A percentile compares a stretch with the other conserved stretches of the same genome.
Evolutionary conservation across 2,797 vertebrate species (phyloP).

Genomic region (Rhynchotus rufescens): DNA sequence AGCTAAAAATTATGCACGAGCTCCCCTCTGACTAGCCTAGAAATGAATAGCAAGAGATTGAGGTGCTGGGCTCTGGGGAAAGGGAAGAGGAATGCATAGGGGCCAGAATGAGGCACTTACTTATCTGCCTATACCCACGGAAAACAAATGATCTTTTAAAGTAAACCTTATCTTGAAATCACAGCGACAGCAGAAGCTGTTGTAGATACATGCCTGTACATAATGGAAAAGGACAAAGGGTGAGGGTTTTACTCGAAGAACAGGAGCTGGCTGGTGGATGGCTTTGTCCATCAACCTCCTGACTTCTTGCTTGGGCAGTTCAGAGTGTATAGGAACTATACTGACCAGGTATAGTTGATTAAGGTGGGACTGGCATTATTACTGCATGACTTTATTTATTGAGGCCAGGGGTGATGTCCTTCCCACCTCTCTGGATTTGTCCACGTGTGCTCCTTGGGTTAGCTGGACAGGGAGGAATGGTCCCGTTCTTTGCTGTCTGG

Average conservation of each 20-base stretch:
- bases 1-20: slow-evolving; percentile 52
- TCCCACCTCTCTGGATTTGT: neutral
- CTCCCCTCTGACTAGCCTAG: slow-evolving; percentile 3
- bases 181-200: slow-evolving; percentile 40
- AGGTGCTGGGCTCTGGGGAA: neutral
- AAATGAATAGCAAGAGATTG: slow-evolving; percentile 46
- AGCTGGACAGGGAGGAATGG: neutral
- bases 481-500: neutral
- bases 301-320: neutral
- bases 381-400: neutral
- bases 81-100: neutral
- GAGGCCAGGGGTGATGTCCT: neutral
- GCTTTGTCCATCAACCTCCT: neutral
- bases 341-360: neutral
- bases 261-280: neutral
- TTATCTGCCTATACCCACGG: neutral
- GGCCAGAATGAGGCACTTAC: neutral
- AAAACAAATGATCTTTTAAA: slow-evolving; percentile 28
- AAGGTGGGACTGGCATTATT: neutral
- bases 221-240: slow-evolving; percentile 64
- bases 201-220: slow-evolving; percentile 40
- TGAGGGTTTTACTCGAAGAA: slow-evolving; percentile 13
- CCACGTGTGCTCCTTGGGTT: neutral
- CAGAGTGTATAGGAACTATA: neutral
- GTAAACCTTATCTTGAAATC: slow-evolving; percentile 53